Percentiles rank a stretch among this genome's conserved stretches.
phyloP scores from a whole-genome alignment of 2,113 vertebrate species.

The Gymnocephalus cernua region DNA sequence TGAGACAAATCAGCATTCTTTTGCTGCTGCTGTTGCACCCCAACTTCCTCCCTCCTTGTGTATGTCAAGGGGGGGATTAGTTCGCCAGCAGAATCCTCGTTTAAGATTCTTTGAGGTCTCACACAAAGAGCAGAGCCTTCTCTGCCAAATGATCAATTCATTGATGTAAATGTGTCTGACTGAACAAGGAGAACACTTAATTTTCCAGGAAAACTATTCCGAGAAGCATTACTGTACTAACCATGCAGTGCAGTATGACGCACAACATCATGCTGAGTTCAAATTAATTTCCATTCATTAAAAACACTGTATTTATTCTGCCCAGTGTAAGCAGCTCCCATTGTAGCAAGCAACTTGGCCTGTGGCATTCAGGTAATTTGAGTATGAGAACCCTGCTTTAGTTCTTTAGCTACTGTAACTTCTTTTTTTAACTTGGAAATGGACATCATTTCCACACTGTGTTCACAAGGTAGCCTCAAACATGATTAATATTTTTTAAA shows the following conservation, averaged over 20 bases:
- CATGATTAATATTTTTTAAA: not conserved
- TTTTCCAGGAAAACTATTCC: not conserved
- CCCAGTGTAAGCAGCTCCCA: not conserved
- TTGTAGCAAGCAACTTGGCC: not conserved
- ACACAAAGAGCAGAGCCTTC: not conserved
- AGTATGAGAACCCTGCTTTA: not conserved
- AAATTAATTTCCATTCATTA: not conserved
- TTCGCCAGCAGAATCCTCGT: not conserved
- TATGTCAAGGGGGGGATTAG: not conserved
- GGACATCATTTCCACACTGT: not conserved
- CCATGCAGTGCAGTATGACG: not conserved
- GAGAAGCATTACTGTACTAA: not conserved
- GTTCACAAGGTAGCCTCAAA: not conserved
- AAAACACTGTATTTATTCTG: not conserved
- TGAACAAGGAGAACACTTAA: not conserved
- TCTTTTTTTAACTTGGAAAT: not conserved
- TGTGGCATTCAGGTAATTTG: not conserved
- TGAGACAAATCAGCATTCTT: no score
- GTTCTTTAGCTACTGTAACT: not conserved
- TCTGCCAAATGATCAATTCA: not conserved
- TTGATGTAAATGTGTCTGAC: not conserved
- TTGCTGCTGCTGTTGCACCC: no score
- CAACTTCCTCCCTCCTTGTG: no score
- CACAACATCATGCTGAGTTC: not conserved
- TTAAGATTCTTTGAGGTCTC: not conserved